Evolutionary conservation across 2,888 invertebrate species (phyloP).

Genomic region (Molanna angustata): DNA sequence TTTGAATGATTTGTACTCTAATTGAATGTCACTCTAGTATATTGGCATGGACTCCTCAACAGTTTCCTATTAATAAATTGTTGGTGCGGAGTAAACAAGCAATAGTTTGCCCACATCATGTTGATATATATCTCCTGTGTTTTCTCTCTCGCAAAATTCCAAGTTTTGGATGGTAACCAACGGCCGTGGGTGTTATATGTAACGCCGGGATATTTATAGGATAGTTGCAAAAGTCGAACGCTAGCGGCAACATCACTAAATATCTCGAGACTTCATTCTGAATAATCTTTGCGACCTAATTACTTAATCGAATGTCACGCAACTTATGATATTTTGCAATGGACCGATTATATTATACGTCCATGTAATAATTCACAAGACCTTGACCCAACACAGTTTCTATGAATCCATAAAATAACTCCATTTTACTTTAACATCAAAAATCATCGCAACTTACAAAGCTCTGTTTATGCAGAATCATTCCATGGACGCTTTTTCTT

Average conservation of each 20-base stretch:
- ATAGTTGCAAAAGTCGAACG: slow-evolving; percentile 30
- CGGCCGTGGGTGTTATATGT: slow-evolving; percentile 29
- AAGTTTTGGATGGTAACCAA: slow-evolving; percentile 31
- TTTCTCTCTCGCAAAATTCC: slow-evolving; percentile 28
- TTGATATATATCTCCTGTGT: slow-evolving; percentile 15
- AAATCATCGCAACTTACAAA: too few relatives aligned
- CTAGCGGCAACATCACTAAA: slow-evolving; percentile 20
- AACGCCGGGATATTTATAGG: slow-evolving; percentile 28
- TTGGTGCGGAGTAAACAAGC: too few relatives aligned
- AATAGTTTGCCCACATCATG: slow-evolving; percentile 6
- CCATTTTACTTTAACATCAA: too few relatives aligned
- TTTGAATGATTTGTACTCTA: too few relatives aligned
- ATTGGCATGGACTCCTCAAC: too few relatives aligned
- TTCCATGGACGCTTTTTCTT: too few relatives aligned
- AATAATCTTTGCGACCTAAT: slow-evolving; percentile 30
- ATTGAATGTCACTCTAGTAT: too few relatives aligned
- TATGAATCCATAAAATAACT: too few relatives aligned
- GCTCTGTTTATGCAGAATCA: too few relatives aligned
- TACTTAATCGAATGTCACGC: slow-evolving; percentile 17
- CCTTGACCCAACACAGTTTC: too few relatives aligned
- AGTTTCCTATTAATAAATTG: too few relatives aligned
- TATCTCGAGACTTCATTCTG: slow-evolving; percentile 24
- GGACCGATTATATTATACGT: not conserved
- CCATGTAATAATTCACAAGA: too few relatives aligned
- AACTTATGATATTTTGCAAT: not conserved